Percentiles rank a stretch among this genome's conserved stretches.
phyloP scores from a whole-genome alignment of 2,797 vertebrate genomes.

The Chelon auratus region DNA sequence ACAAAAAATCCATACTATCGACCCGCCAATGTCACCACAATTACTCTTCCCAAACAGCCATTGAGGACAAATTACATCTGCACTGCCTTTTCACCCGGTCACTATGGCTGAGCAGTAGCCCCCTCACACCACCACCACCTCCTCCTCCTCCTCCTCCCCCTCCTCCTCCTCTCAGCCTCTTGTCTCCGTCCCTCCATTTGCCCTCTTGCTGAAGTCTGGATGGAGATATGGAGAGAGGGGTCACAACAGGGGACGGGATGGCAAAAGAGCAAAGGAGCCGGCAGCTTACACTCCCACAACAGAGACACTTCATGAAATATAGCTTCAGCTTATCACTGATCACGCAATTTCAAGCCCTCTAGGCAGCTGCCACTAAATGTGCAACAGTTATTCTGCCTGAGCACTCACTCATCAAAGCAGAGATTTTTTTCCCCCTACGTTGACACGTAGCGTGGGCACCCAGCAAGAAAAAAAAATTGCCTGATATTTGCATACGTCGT shows the following conservation, averaged over 20 bases:
- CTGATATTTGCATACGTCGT: constrained; percentile 59
- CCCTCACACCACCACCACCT: constrained; percentile 76
- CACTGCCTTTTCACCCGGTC: constrained; percentile 98
- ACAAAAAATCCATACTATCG: constrained; percentile 99
- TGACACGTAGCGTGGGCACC: constrained; percentile 52
- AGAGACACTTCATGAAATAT: constrained; percentile 60
- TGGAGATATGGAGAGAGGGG: constrained; percentile 56
- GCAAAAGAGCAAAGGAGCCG: constrained; percentile 39
- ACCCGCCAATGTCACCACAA: constrained; percentile 99
- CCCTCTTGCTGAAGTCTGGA: constrained; percentile 65
- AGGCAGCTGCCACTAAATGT: constrained; percentile 59
- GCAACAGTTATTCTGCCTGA: constrained; percentile 70
- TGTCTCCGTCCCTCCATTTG: constrained; percentile 71
- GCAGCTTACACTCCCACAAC: constrained; percentile 35
- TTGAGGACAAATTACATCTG: constrained; percentile 99
- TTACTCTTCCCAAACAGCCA: constrained; percentile 99
- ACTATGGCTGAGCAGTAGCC: constrained; percentile 94
- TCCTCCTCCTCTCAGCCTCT: constrained; percentile 74
- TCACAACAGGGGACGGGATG: constrained; percentile 59
- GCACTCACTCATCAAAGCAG: constrained; percentile 63
- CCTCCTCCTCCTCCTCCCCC: constrained; percentile 41
- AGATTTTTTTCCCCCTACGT: constrained; percentile 18
- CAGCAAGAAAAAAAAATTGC: constrained; percentile 21
- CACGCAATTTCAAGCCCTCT: constrained; percentile 57
- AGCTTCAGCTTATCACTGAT: constrained; percentile 59